Evolutionary conservation across 2,888 invertebrate species (phyloP).

Genomic region (Gisinianus flammeolus): DNA sequence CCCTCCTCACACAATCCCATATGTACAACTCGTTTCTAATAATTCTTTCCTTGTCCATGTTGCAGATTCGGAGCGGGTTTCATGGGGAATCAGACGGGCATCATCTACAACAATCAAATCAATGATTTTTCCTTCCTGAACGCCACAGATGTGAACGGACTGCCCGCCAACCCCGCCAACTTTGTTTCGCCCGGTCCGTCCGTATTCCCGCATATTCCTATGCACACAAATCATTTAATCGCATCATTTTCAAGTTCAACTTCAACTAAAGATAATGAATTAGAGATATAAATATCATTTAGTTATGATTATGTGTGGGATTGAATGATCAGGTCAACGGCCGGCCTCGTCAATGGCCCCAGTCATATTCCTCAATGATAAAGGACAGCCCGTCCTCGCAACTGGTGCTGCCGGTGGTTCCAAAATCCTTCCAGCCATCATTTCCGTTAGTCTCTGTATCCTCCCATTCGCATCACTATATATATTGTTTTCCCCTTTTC

Average conservation of each 20-base stretch:
- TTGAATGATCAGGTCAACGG: slow-evolving; percentile 64
- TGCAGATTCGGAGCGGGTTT: slow-evolving; percentile 57
- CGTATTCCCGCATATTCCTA: neutral
- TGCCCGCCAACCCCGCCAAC: slow-evolving; percentile 65
- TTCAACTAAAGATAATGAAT: no score
- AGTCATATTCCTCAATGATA: slow-evolving; percentile 63
- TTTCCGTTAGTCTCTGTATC: slow-evolving; percentile 53
- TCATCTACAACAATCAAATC: slow-evolving; percentile 68
- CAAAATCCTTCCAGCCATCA: slow-evolving; percentile 64
- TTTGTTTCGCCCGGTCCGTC: slow-evolving; percentile 63
- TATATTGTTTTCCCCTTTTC: neutral
- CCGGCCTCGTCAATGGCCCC: slow-evolving; percentile 68
- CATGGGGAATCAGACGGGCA: slow-evolving; percentile 62
- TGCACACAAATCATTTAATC: neutral
- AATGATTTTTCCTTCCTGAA: slow-evolving; percentile 66
- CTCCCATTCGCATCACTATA: neutral
- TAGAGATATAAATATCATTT: no score
- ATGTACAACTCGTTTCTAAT: neutral
- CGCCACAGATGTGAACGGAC: slow-evolving; percentile 60
- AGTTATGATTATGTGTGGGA: no score
- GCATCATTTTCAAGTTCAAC: neutral
- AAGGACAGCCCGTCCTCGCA: slow-evolving; percentile 62
- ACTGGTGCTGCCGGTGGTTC: slow-evolving; percentile 66
- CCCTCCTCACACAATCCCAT: neutral
- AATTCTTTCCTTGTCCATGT: neutral